These are phyloP conservation scores for Stenodera caucasica DNA, from an alignment of 2,888 invertebrate genomes.

Conservation along the genomic window DNA sequence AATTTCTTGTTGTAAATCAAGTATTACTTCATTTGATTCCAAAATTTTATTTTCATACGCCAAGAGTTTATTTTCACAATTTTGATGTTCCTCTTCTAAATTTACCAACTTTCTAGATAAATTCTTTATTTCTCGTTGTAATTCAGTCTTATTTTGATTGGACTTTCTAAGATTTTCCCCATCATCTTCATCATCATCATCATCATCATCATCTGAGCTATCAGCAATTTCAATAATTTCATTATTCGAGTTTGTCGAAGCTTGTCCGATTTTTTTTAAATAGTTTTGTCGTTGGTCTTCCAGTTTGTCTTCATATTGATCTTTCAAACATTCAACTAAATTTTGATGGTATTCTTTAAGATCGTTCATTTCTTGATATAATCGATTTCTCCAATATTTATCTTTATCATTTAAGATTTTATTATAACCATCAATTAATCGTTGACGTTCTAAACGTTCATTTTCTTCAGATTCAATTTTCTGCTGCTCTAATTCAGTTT, in stretches of 20 bases:
- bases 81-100: no score
- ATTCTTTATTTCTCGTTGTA: no score
- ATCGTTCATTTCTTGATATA: neutral
- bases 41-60: no score
- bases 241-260: neutral
- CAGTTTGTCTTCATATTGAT: neutral
- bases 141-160: no score
- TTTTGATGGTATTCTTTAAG: neutral
- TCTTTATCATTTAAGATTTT: neutral
- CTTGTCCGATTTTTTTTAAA: neutral
- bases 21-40: no score
- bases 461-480: neutral
- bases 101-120: no score
- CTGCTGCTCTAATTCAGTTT: neutral
- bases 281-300: neutral
- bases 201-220: neutral
- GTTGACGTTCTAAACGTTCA: neutral
- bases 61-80: no score
- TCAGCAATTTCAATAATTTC: neutral
- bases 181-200: no score
- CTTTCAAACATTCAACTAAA: neutral
- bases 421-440: neutral
- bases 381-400: neutral
- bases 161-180: no score
- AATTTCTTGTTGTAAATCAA: no score